phyloP scores from a whole-genome alignment of 1,140 invertebrate genomes.

The Zaprionus kolodkinae region DNA sequence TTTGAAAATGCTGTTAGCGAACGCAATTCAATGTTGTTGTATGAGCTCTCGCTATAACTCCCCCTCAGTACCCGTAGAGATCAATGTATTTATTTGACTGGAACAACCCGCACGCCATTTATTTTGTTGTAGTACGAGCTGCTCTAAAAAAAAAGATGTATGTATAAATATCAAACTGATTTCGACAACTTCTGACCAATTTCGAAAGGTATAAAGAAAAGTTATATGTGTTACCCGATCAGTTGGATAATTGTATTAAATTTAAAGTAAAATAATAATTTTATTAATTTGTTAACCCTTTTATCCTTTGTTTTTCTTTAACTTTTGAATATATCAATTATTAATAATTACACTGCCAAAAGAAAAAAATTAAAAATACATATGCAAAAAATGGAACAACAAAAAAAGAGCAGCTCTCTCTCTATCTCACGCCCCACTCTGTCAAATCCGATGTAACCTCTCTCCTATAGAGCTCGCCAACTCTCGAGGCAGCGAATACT shows the following conservation, averaged over 20 bases:
- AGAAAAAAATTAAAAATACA: slow-evolving; percentile 11
- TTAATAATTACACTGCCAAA: slow-evolving; percentile 65
- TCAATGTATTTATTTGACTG: slow-evolving; percentile 9
- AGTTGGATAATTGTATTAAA: neutral
- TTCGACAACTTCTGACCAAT: slow-evolving; percentile 1
- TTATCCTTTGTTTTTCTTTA: neutral
- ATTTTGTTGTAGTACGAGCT: slow-evolving; percentile 52
- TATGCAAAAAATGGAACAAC: slow-evolving; percentile 26
- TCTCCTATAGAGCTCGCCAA: slow-evolving; percentile 22
- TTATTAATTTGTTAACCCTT: neutral
- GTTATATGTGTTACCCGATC: neutral
- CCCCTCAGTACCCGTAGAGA: slow-evolving; percentile 10
- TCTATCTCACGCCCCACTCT: slow-evolving; percentile 15
- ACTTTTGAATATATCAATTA: slow-evolving; percentile 55
- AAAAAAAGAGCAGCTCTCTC: slow-evolving; percentile 57
- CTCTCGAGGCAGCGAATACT: slow-evolving; percentile 23
- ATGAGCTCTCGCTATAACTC: slow-evolving; percentile 38
- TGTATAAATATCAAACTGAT: neutral
- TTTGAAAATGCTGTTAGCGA: slow-evolving; percentile 46
- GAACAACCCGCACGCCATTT: neutral
- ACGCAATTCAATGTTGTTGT: slow-evolving; percentile 59
- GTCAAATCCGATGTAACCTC: slow-evolving; percentile 30
- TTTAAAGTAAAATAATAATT: neutral
- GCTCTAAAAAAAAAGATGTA: slow-evolving; percentile 38
- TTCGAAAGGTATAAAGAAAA: neutral